Conservation (phyloP, 2,888 invertebrate genomes). For the Phyllotreta cruciferae region DNA sequence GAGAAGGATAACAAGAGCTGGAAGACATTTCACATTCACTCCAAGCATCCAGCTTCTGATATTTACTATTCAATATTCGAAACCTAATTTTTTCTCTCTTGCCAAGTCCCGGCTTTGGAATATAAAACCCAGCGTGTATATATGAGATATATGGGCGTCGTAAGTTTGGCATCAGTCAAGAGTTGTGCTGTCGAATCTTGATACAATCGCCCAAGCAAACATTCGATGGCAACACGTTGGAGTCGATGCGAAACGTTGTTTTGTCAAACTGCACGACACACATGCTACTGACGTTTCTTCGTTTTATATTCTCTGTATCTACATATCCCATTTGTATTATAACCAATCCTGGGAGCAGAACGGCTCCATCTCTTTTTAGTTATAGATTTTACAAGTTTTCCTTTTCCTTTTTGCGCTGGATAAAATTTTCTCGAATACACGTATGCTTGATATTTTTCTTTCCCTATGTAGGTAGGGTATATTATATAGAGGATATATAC, state of each 20-base stretch:
- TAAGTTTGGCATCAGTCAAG: conserved; percentile 56
- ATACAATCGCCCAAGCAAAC: conserved; percentile 44
- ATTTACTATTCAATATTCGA: conserved; percentile 32
- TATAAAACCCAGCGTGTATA: conserved; percentile 36
- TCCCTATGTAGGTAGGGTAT: not conserved
- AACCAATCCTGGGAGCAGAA: conserved; percentile 58
- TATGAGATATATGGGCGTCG: conserved; percentile 40
- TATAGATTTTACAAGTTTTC: conserved; percentile 49
- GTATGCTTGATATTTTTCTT: conserved; percentile 37
- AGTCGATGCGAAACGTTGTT: conserved; percentile 32
- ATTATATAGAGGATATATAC: too few species aligned
- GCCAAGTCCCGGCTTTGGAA: conserved; percentile 26
- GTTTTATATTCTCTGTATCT: conserved; percentile 59
- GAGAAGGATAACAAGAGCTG: conserved; percentile 21
- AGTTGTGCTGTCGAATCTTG: conserved; percentile 54
- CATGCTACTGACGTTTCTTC: conserved; percentile 59
- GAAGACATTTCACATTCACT: conserved; percentile 27
- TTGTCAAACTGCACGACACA: conserved; percentile 46
- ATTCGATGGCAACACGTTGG: conserved; percentile 38
- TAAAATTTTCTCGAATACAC: conserved; percentile 41
- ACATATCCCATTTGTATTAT: conserved; percentile 61
- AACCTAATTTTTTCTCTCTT: conserved; percentile 30
- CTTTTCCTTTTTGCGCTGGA: conserved; percentile 26
- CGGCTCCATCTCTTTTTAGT: conserved; percentile 51
- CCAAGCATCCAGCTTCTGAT: conserved; percentile 28